A percentile compares a stretch with the other conserved stretches of the same genome.
Evolutionary conservation across 2,797 vertebrate species (phyloP).

Genomic region (Sebastes iracundus): DNA sequence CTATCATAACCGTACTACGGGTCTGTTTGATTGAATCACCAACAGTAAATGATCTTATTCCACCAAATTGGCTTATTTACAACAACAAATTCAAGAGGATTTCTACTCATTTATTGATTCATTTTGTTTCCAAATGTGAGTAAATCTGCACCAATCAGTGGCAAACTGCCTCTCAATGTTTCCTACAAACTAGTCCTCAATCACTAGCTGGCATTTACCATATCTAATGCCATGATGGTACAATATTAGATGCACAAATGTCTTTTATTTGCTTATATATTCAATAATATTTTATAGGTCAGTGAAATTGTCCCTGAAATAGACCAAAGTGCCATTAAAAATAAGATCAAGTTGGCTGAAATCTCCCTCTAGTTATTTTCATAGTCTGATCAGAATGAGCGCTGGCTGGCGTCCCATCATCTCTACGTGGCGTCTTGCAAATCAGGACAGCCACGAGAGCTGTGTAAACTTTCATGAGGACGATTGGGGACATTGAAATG

Average conservation of each 20-base stretch:
- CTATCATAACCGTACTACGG: no score
- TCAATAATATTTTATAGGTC: neutral
- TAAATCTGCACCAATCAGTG: neutral
- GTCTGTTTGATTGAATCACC: neutral
- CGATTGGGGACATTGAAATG: conserved; percentile 46
- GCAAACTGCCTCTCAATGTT: neutral
- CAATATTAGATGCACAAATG: no score
- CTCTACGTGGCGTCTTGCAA: conserved; percentile 36
- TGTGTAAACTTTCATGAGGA: conserved; percentile 52
- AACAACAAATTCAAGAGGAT: neutral
- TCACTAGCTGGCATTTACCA: neutral
- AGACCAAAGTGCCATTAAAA: neutral
- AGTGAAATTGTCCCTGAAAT: neutral
- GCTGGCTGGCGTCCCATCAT: conserved; percentile 29
- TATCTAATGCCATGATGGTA: no score
- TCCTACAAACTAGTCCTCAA: neutral
- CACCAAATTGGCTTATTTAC: neutral
- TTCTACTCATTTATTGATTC: neutral
- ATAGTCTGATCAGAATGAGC: neutral
- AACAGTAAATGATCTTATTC: neutral
- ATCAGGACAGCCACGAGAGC: conserved; percentile 53
- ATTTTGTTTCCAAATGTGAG: neutral
- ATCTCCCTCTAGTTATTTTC: conserved; percentile 1
- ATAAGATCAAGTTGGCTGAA: neutral
- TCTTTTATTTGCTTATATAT: no score